A percentile compares a stretch with the other conserved stretches of the same genome.
phyloP scores from a whole-genome alignment of 1,140 invertebrate species.

The Sitobion miscanthi region DNA sequence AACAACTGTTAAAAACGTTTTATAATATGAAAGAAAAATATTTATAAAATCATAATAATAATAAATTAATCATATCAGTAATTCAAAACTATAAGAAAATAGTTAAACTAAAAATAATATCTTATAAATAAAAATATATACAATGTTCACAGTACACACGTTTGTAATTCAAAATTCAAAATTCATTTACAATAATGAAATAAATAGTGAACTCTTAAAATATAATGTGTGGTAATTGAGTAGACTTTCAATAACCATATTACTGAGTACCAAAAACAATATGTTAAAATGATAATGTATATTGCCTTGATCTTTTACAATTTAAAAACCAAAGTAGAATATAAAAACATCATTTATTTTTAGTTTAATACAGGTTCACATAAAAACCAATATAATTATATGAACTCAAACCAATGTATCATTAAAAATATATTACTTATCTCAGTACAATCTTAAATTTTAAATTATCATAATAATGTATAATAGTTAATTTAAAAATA shows the following conservation, averaged over 20 bases:
- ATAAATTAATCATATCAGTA: background rate
- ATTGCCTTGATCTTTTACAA: background rate
- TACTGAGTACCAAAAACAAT: background rate
- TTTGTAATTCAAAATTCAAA: background rate
- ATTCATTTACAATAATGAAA: background rate
- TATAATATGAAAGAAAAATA: background rate
- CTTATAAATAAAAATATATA: constrained; percentile 34
- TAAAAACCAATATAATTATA: background rate
- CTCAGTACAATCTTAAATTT: constrained; percentile 33
- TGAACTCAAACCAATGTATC: background rate
- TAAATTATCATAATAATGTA: background rate
- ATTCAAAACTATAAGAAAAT: background rate
- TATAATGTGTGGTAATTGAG: background rate
- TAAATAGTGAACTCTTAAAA: background rate
- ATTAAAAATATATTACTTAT: constrained; percentile 39
- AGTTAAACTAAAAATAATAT: constrained; percentile 24
- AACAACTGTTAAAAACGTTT: background rate
- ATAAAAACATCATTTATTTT: constrained; percentile 9
- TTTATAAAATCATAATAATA: background rate
- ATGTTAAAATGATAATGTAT: background rate
- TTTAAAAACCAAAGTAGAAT: background rate
- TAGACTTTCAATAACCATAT: background rate
- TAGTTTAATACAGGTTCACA: background rate
- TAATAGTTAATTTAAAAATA: background rate
- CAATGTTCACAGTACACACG: background rate